Conservation (phyloP, 2,113 vertebrate genomes). For the Chauna torquata region DNA sequence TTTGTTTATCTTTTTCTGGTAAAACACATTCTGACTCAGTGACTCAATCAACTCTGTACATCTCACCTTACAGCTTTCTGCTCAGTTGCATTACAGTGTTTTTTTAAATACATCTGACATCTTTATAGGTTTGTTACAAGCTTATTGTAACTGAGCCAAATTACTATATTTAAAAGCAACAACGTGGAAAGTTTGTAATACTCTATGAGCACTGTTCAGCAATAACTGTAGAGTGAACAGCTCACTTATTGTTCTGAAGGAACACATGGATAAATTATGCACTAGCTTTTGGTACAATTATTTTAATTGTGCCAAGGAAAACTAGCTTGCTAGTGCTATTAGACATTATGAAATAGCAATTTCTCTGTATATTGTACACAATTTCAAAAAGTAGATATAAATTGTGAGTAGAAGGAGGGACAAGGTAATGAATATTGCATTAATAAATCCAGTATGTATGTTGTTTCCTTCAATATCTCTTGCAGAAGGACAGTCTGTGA, state of each 20-base stretch:
- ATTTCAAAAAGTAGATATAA: not conserved
- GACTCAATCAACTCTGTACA: not conserved
- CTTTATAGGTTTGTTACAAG: not conserved
- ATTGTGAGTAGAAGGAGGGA: not conserved
- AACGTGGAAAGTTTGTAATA: not conserved
- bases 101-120: not conserved
- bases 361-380: not conserved
- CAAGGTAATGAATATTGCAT: not conserved
- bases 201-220: not conserved
- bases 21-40: not conserved
- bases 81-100: not conserved
- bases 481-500: not conserved
- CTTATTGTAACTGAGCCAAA: not conserved
- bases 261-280: not conserved
- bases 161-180: not conserved
- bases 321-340: not conserved
- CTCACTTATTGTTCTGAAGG: not conserved
- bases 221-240: not conserved
- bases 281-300: not conserved
- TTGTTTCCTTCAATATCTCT: not conserved
- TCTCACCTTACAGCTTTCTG: not conserved
- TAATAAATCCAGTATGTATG: not conserved
- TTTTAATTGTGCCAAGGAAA: not conserved
- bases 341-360: not conserved
- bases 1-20: not conserved